Conservation (phyloP, 2,888 invertebrate species). For the Drosophila colorata region DNA sequence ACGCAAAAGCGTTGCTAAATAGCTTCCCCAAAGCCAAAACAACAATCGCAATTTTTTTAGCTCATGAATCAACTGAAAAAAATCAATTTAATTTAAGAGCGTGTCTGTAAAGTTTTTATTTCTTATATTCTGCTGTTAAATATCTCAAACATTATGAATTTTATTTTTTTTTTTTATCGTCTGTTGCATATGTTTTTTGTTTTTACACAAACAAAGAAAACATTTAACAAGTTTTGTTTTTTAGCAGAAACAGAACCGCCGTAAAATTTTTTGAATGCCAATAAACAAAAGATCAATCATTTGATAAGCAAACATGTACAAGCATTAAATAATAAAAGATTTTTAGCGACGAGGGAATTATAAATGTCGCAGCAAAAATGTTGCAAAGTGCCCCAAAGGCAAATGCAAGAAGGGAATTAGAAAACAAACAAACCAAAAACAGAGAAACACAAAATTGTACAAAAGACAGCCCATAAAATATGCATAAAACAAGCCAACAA, state of each 20-base stretch:
- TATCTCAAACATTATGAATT: slow-evolving; percentile 22
- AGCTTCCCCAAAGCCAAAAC: slow-evolving; percentile 47
- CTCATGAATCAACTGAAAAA: slow-evolving; percentile 54
- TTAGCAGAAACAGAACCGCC: slow-evolving; percentile 35
- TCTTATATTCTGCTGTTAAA: slow-evolving; percentile 6
- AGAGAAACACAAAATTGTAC: slow-evolving; percentile 5
- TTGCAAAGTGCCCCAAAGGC: slow-evolving; percentile 44
- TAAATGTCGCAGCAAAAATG: slow-evolving; percentile 30
- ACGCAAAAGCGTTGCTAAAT: slow-evolving; percentile 57
- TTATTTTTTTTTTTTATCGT: slow-evolving; percentile 18
- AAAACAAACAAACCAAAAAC: slow-evolving; percentile 10
- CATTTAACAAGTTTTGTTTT: slow-evolving; percentile 8
- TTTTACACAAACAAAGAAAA: slow-evolving; percentile 15
- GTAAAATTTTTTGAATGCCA: slow-evolving; percentile 41
- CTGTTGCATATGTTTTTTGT: slow-evolving; percentile 27
- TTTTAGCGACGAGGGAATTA: slow-evolving; percentile 17
- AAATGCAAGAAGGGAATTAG: slow-evolving; percentile 23
- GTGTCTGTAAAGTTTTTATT: slow-evolving; percentile 48
- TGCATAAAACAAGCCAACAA: slow-evolving; percentile 37
- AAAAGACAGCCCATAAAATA: slow-evolving; percentile 41
- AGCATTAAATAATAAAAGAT: slow-evolving; percentile 39
- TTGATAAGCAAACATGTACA: slow-evolving; percentile 56
- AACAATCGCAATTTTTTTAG: slow-evolving; percentile 19
- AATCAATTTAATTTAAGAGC: slow-evolving; percentile 64
- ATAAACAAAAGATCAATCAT: slow-evolving; percentile 72